Percentiles rank a stretch among this genome's conserved stretches.
These are phyloP conservation scores for Drosophila fuyamai DNA, from an alignment of 1,140 invertebrate genomes.

Conservation along the genomic window DNA sequence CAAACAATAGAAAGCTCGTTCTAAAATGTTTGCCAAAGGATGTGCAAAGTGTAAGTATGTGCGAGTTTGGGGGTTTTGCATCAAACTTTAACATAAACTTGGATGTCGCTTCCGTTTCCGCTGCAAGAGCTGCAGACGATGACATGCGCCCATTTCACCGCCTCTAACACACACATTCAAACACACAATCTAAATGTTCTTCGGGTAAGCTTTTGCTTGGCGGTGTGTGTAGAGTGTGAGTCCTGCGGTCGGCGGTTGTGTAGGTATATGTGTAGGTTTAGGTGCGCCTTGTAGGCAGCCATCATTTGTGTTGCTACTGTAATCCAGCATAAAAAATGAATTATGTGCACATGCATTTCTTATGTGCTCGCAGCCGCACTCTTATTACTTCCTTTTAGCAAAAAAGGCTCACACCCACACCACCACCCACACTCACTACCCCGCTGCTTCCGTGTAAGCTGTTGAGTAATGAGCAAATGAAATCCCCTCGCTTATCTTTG, in stretches of 20 bases:
- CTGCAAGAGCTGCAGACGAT: constrained; percentile 39
- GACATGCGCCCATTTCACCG: constrained; percentile 12
- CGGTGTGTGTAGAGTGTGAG: constrained; percentile 17
- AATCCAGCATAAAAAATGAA: constrained; percentile 80
- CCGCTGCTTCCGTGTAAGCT: constrained; percentile 50
- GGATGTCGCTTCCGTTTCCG: constrained; percentile 78
- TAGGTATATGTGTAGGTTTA: constrained; percentile 10
- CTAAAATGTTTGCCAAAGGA: background rate
- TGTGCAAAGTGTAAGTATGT: constrained; percentile 19
- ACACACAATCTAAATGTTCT: constrained; percentile 18
- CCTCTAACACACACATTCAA: background rate
- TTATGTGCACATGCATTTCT: constrained; percentile 82
- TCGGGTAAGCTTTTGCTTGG: constrained; percentile 27
- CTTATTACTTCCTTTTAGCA: constrained; percentile 24
- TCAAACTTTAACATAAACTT: constrained; percentile 82
- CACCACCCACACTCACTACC: background rate
- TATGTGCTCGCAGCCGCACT: constrained; percentile 45
- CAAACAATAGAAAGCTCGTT: too few relatives aligned
- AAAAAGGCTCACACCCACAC: background rate
- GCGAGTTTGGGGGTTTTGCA: constrained; percentile 57
- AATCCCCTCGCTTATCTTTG: constrained; percentile 77
- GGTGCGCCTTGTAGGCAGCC: constrained; percentile 17
- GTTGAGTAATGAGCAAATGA: constrained; percentile 81
- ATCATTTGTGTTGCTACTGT: constrained; percentile 60
- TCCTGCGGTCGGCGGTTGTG: constrained; percentile 3